Evolutionary conservation across 2,113 vertebrate genomes (phyloP).

Genomic region (Tetrao urogallus): DNA sequence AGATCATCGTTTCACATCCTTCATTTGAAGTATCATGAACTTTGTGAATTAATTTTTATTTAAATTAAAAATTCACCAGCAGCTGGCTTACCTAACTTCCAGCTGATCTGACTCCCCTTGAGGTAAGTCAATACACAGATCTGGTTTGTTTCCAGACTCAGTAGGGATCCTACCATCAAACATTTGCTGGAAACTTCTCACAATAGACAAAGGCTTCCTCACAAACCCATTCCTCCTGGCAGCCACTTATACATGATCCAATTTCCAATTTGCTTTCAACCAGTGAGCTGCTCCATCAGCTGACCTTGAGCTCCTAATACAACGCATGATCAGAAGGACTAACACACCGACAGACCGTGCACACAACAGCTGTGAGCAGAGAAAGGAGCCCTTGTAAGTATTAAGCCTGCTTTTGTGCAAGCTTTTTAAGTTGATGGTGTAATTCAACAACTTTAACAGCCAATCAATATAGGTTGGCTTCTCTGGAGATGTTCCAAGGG

Average conservation of each 20-base stretch:
- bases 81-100: background rate
- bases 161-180: background rate
- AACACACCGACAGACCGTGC: accelerated
- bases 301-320: background rate
- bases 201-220: background rate
- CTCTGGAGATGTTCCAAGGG: background rate
- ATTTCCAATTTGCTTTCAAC: background rate
- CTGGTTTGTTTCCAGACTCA: background rate
- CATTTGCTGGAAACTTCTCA: background rate
- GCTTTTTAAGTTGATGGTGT: background rate
- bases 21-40: background rate
- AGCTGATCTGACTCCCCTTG: background rate
- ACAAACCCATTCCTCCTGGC: background rate
- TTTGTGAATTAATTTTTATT: background rate
- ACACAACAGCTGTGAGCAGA: background rate
- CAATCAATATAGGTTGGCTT: background rate
- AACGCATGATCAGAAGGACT: background rate
- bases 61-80: background rate
- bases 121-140: background rate
- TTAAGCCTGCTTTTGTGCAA: background rate
- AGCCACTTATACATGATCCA: background rate
- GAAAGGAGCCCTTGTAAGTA: background rate
- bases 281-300: background rate
- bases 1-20: accelerated
- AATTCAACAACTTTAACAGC: background rate